These are phyloP conservation scores for Uria aalge DNA, from an alignment of 2,113 vertebrate genomes.

Conservation along the genomic window DNA sequence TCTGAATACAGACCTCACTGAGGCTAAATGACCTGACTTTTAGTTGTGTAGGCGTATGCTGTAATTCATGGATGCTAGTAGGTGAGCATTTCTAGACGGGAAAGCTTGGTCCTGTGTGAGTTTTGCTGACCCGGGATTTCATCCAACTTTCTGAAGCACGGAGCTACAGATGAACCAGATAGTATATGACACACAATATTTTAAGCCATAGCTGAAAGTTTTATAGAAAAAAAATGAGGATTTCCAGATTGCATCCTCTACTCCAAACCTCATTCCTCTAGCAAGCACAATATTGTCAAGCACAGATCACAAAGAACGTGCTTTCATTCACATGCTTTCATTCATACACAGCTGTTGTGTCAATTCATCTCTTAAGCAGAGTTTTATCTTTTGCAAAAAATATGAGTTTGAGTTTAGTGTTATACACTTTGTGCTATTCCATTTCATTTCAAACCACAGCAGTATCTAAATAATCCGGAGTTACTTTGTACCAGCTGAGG, in stretches of 20 bases:
- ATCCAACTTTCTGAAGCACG: neutral
- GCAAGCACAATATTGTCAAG: neutral
- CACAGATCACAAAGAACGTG: neutral
- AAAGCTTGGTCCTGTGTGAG: neutral
- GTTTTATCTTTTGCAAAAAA: neutral
- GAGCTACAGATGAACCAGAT: neutral
- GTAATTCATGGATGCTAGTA: neutral
- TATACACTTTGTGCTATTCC: neutral
- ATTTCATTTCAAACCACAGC: neutral
- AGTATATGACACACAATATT: neutral
- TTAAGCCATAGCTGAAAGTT: neutral
- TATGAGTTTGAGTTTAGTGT: neutral
- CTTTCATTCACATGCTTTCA: neutral
- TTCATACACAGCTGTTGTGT: neutral
- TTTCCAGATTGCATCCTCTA: neutral
- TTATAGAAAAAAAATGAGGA: neutral
- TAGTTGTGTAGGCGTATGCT: accelerated
- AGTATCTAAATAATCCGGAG: neutral
- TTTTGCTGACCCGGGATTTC: neutral
- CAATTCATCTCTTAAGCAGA: neutral
- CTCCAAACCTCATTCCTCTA: neutral
- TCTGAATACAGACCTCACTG: neutral
- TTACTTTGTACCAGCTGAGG: neutral
- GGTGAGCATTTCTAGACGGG: neutral
- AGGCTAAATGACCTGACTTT: neutral